Percentiles rank a stretch among this genome's conserved stretches.
Evolutionary conservation across 2,797 vertebrate species (phyloP).

Genomic region (Enteromius argenteus): DNA sequence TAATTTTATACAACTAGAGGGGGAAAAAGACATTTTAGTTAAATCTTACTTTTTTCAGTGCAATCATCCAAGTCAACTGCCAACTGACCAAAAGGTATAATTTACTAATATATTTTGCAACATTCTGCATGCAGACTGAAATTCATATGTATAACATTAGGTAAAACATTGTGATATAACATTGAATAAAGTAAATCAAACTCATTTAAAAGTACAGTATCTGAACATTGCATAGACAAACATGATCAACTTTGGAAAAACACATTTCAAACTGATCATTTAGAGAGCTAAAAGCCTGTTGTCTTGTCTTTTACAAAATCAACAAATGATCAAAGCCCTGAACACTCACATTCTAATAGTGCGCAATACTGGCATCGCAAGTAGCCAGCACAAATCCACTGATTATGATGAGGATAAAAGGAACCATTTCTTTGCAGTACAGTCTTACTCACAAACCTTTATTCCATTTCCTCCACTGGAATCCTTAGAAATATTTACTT

Average conservation of each 20-base stretch:
- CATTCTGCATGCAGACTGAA: not conserved
- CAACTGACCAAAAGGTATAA: not conserved
- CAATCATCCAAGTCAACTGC: not conserved
- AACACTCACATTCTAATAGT: not conserved
- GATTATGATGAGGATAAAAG: slow-evolving; percentile 2
- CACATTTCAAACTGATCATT: not conserved
- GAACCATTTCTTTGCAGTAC: not conserved
- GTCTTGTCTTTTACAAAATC: not conserved
- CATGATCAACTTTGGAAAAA: not conserved
- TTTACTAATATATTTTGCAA: not conserved
- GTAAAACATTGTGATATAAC: not conserved
- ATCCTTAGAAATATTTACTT: not conserved
- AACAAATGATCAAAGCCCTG: not conserved
- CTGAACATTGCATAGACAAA: not conserved
- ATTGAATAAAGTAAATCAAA: not conserved
- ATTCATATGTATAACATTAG: not conserved
- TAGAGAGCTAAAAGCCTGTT: not conserved
- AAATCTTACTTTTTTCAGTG: not conserved
- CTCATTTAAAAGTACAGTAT: not conserved
- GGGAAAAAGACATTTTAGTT: too few relatives aligned
- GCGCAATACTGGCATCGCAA: not conserved
- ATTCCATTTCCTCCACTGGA: not conserved
- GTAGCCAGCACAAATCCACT: not conserved
- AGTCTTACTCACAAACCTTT: not conserved
- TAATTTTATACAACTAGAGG: too few relatives aligned